Conservation (phyloP, 1,140 invertebrate genomes). For the Venustaconcha ellipsiformis region DNA sequence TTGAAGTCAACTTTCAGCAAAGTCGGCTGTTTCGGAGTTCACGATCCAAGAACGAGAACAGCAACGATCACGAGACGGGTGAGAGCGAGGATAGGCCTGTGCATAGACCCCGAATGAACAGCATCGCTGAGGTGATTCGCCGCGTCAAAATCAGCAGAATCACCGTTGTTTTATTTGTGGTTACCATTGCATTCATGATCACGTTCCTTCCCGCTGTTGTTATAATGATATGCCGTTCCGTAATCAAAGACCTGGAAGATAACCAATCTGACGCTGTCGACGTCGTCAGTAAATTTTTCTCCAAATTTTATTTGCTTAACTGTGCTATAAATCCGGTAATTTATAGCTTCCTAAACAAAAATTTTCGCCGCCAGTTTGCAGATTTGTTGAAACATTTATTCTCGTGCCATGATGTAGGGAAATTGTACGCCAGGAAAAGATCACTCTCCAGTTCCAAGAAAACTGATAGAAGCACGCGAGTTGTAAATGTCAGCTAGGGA, state of each 20-base stretch:
- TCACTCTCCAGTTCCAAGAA: too few species aligned
- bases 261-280: conserved; percentile 9
- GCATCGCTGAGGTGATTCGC: too few species aligned
- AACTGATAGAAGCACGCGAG: too few species aligned
- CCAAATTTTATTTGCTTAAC: conserved; percentile 35
- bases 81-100: not conserved
- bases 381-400: too few species aligned
- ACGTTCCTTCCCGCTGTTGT: conserved; percentile 30
- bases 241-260: conserved; percentile 11
- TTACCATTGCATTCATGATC: conserved; percentile 32
- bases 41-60: not conserved
- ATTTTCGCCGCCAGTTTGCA: conserved; percentile 11
- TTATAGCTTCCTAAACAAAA: conserved; percentile 35
- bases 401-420: too few species aligned
- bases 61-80: not conserved
- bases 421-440: too few species aligned
- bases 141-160: conserved; percentile 23
- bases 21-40: conserved; percentile 3
- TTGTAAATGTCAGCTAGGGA: too few species aligned
- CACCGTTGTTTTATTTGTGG: conserved; percentile 32
- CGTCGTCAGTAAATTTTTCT: conserved; percentile 28
- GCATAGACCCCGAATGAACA: conserved; percentile 3
- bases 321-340: conserved; percentile 39
- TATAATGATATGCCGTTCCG: conserved; percentile 20
- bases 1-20: too few species aligned